Conservation (phyloP, 2,888 invertebrate species). For the Adelognathus sp. region DNA sequence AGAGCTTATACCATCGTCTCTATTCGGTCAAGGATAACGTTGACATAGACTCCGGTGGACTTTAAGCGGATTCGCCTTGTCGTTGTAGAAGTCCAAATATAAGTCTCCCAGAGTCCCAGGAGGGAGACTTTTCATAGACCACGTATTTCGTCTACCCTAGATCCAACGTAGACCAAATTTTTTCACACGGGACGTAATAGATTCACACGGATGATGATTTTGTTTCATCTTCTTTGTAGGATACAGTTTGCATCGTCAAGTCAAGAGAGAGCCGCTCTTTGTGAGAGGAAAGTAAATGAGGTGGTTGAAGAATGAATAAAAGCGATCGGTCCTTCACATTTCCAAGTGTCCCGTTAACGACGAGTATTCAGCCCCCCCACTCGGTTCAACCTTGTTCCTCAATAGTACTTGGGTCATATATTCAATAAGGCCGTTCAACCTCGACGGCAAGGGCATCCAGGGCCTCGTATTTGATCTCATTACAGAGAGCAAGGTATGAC, state of each 20-base stretch:
- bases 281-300: background rate
- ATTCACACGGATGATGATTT: no score
- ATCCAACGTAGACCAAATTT: no score
- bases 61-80: no score
- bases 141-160: no score
- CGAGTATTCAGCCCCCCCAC: background rate
- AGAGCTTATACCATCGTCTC: no score
- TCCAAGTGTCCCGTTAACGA: slow-evolving; percentile 17
- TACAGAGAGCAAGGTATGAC: background rate
- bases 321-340: background rate
- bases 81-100: no score
- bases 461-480: slow-evolving; percentile 9
- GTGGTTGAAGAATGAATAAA: background rate
- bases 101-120: no score
- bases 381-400: slow-evolving; percentile 5
- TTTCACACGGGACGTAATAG: no score
- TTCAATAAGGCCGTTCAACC: slow-evolving; percentile 22
- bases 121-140: no score
- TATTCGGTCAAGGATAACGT: no score
- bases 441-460: background rate
- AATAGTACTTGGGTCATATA: slow-evolving; percentile 9
- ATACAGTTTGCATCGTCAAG: background rate
- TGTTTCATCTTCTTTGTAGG: background rate
- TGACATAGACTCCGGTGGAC: no score
- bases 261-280: no score